Evolutionary conservation across 30 jellyfish, hydroid and myxozoan species (phyloP).

Genomic region (Aurelia aurita): DNA sequence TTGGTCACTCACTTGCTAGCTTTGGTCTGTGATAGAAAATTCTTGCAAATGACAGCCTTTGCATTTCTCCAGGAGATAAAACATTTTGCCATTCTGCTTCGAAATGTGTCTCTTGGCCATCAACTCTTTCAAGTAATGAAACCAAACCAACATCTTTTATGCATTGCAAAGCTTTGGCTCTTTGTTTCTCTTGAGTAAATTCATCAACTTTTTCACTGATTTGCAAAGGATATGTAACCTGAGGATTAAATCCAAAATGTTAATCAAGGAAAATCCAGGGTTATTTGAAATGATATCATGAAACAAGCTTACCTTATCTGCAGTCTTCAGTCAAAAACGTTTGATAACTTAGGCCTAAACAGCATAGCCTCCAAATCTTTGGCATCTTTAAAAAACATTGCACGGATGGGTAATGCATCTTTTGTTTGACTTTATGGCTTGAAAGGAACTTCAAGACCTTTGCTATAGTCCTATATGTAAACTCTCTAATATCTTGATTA

Average conservation of each 20-base stretch:
- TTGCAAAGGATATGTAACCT: slow-evolving; percentile 70
- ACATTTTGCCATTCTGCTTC: slow-evolving; percentile 66
- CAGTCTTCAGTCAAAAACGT: too few species aligned
- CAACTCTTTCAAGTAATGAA: slow-evolving; percentile 62
- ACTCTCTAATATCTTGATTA: too few species aligned
- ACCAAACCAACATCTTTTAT: slow-evolving; percentile 86
- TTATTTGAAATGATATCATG: too few species aligned
- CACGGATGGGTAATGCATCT: too few species aligned
- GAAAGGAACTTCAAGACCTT: too few species aligned
- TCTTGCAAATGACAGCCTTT: slow-evolving; percentile 92
- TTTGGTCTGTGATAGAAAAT: slow-evolving; percentile 89
- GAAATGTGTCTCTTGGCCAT: slow-evolving; percentile 58
- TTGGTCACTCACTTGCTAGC: slow-evolving; percentile 73
- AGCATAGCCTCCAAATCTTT: too few species aligned
- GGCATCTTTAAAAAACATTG: too few species aligned
- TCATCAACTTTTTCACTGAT: slow-evolving; percentile 17
- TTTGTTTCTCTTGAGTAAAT: slow-evolving; percentile 19
- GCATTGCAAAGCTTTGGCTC: slow-evolving; percentile 65
- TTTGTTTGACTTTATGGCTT: too few species aligned
- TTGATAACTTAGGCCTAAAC: too few species aligned
- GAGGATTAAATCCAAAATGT: background rate
- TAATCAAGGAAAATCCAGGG: too few species aligned
- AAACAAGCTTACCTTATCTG: too few species aligned
- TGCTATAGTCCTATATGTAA: too few species aligned
- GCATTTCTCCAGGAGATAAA: slow-evolving; percentile 98